A percentile compares a stretch with the other conserved stretches of the same genome.
phyloP scores from a whole-genome alignment of 53 echinoderm and acorn worm species.

The Holothuria leucospilota region DNA sequence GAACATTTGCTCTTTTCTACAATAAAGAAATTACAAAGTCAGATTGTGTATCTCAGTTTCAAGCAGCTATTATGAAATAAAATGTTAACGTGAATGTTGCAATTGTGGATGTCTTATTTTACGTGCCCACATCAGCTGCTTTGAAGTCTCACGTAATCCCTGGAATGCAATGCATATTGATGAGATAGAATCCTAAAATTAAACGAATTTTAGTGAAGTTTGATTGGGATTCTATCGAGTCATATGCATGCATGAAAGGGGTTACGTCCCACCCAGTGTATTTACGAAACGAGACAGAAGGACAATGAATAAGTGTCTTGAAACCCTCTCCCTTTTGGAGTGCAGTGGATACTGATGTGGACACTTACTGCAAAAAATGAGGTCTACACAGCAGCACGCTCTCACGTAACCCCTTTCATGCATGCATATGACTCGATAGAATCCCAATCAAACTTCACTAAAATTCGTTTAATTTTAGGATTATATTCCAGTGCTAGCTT shows the following conservation, averaged over 20 bases:
- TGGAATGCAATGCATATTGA: neutral
- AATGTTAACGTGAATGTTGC: no score
- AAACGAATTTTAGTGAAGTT: constrained; percentile 9
- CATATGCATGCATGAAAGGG: neutral
- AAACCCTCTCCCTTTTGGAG: neutral
- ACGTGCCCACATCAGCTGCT: no score
- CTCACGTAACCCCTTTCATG: constrained; percentile 10
- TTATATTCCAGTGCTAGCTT: no score
- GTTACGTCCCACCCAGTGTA: no score
- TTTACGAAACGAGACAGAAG: neutral
- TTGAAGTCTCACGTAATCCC: constrained; percentile 19
- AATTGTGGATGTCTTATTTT: neutral
- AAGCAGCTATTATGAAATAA: no score
- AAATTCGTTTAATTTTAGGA: neutral
- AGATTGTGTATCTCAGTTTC: no score
- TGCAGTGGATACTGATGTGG: no score
- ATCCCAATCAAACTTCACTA: neutral
- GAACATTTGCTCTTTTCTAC: no score
- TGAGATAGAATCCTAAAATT: constrained; percentile 26
- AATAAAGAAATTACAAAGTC: no score
- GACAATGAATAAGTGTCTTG: neutral
- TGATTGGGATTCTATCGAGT: constrained; percentile 3
- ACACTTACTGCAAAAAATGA: neutral
- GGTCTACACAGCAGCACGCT: neutral
- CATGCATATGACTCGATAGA: constrained; percentile 4